These are phyloP conservation scores for Pantherophis guttatus DNA, from an alignment of 2,113 vertebrate genomes.

Conservation along the genomic window DNA sequence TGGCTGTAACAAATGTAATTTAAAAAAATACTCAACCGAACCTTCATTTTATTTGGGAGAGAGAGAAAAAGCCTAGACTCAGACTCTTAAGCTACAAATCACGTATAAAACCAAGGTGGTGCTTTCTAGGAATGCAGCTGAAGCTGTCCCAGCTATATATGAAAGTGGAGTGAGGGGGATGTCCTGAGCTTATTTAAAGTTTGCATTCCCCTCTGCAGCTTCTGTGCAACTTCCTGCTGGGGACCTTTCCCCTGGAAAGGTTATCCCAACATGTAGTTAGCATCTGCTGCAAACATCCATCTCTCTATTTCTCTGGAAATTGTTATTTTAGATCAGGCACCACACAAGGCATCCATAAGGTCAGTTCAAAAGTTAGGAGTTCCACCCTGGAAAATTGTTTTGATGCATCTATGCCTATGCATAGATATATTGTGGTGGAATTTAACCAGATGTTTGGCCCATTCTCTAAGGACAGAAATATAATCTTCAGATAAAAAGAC, in stretches of 20 bases:
- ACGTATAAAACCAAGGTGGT: neutral
- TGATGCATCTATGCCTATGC: neutral
- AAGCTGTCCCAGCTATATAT: neutral
- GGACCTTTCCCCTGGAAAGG: neutral
- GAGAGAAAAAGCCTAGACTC: neutral
- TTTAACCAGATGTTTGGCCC: neutral
- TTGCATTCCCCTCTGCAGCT: neutral
- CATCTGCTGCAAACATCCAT: slow-evolving; percentile 37
- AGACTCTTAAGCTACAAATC: neutral
- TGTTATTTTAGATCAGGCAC: slow-evolving; percentile 14
- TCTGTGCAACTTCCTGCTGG: slow-evolving; percentile 14
- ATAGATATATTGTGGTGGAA: neutral
- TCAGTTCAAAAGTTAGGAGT: neutral
- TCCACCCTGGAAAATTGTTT: neutral
- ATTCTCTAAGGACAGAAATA: neutral
- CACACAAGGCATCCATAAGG: neutral
- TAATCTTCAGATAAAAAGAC: neutral
- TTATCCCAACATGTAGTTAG: neutral
- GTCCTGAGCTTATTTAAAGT: neutral
- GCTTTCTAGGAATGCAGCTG: neutral
- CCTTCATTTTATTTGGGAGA: neutral
- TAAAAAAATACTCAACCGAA: neutral
- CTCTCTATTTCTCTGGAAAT: slow-evolving; percentile 24
- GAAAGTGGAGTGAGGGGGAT: neutral
- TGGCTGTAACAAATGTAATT: neutral